Evolutionary conservation across 2,888 invertebrate species (phyloP), one percentile per base, ranked within the genome.

Genomic region (Harpalus rufipes): DNA sequence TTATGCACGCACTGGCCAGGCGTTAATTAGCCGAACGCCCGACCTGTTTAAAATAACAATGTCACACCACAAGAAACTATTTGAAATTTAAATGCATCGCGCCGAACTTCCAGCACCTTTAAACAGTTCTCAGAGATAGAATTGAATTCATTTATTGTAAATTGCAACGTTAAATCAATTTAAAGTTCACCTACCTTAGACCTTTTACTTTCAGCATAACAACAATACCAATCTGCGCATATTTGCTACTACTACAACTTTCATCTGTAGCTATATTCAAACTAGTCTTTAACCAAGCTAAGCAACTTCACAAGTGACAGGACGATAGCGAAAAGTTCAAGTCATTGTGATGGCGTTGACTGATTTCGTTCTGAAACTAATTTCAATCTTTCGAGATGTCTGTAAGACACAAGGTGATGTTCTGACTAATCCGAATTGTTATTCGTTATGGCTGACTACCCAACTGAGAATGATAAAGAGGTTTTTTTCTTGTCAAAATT

Each of bases 51-150:
- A 58, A 78, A 78, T 78, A 78, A 78, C 78, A 78, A 78, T 78
- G 59, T 41, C 41, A 44, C 72, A 76, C 76, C 78, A 25, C 78
- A 25, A 32, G 21, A 58, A 25, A 58, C 76, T 58, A 78, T 78
- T 78, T 78, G 78, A 78, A 78, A 78, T 78, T 78, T 78, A 78
- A 78, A 78, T 78, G 78, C 58, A 25, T 78, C 59, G 32, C 78
- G 56, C 78, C 25, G 56, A 58, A 56, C 51, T 12, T 44, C 16
- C 51, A 76, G 32, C 51, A 44, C 51, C 32, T 63, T 32, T 32
- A 32, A 32, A 32, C 44, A 51, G 44, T 12, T 12, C 44, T 51
- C 44, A 25, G 32, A 32, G 32, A 32, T 32, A 32, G 32, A 32
- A 32, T 32, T 32, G 32, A 32, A 32, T 32, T 32, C 32, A 32